These are phyloP conservation scores for Coregonus sp. DNA, from an alignment of 2,797 vertebrate species.

Conservation along the genomic window DNA sequence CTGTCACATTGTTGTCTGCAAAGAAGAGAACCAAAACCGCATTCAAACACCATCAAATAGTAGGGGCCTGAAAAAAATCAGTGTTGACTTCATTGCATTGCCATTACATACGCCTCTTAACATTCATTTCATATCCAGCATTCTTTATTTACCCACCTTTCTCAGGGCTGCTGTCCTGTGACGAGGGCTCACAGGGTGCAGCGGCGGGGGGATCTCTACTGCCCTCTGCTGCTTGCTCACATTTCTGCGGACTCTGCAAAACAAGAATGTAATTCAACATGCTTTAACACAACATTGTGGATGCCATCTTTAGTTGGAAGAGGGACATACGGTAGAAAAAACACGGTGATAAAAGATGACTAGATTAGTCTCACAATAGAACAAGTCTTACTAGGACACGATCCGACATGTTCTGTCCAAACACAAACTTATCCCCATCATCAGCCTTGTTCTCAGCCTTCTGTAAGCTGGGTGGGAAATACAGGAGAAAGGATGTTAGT, in stretches of 20 bases:
- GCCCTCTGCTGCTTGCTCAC: conserved; percentile 71
- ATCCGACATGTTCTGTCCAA: conserved; percentile 88
- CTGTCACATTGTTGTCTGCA: conserved; percentile 72
- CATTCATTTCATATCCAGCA: background rate
- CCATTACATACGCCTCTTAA: background rate
- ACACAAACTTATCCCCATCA: conserved; percentile 81
- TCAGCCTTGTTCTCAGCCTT: conserved; percentile 71
- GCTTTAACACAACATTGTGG: background rate
- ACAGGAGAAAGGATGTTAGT: background rate
- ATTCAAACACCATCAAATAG: background rate
- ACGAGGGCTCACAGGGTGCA: conserved; percentile 73
- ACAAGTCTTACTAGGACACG: conserved; percentile 79
- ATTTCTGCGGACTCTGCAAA: conserved; percentile 78
- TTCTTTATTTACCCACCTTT: conserved; percentile 67
- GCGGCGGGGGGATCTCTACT: conserved; percentile 72
- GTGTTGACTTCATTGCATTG: background rate
- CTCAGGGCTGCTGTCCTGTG: conserved; percentile 79
- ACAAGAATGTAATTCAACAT: background rate
- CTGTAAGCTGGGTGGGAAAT: conserved; percentile 66
- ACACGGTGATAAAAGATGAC: background rate
- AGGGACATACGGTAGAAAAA: background rate
- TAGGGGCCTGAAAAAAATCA: background rate
- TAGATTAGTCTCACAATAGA: background rate
- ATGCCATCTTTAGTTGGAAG: background rate
- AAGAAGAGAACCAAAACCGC: conserved; percentile 1